Percentiles rank a stretch among this genome's conserved stretches.
These are phyloP conservation scores for Chamaea fasciata DNA, from an alignment of 2,113 vertebrate genomes.

Conservation along the genomic window DNA sequence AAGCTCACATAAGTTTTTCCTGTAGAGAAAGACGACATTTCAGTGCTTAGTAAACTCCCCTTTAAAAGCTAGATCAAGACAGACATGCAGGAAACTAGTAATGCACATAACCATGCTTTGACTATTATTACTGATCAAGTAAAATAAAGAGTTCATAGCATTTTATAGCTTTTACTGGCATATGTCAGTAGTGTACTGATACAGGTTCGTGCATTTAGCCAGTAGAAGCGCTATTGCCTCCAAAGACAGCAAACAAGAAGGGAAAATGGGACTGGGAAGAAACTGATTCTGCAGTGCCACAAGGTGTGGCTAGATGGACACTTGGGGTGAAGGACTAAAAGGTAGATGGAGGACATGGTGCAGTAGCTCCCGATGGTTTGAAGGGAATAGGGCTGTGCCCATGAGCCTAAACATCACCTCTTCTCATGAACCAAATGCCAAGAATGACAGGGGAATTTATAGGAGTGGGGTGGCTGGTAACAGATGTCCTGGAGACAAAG, in stretches of 20 bases:
- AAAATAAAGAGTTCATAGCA: neutral
- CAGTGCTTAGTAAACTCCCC: neutral
- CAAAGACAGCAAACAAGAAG: neutral
- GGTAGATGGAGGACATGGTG: neutral
- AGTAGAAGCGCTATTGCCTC: neutral
- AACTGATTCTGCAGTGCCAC: neutral
- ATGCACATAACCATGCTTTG: neutral
- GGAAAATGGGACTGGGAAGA: neutral
- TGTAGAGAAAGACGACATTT: neutral
- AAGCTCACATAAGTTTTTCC: neutral
- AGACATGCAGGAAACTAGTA: neutral
- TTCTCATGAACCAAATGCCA: neutral
- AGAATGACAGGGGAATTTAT: neutral
- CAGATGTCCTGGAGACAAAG: neutral
- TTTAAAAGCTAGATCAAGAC: neutral
- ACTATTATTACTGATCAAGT: neutral
- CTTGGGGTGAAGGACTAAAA: neutral
- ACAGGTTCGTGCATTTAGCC: neutral
- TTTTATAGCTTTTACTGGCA: neutral
- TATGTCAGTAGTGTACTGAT: neutral
- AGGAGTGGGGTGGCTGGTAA: neutral
- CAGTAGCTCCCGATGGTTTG: neutral
- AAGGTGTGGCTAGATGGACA: neutral
- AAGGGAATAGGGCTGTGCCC: neutral
- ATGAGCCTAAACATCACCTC: neutral